Evolutionary conservation across 2,888 invertebrate genomes (phyloP), one percentile per base, ranked within the genome.

Genomic region (Papilio demoleus): DNA sequence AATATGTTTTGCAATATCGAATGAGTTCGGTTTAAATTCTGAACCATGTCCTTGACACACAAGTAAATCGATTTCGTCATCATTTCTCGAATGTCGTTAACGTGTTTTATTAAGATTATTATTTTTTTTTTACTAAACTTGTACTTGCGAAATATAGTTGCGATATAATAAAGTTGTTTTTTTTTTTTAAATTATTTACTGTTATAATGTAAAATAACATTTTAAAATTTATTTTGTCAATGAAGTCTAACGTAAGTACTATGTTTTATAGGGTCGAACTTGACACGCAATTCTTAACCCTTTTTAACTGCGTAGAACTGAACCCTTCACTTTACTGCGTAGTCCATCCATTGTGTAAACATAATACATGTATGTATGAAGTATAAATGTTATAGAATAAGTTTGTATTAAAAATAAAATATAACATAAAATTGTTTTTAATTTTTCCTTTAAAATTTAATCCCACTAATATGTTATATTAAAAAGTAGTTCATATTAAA

Each of bases 11-110:
- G 50, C 50, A 50, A 50, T 50, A 24, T 24, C 50, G 19, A 24
- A 50, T 50, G 24, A 50, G 50, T 24, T 50, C 24, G 50, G 50
- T 50, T 50, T 24, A 50, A 24, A 50, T 24, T 24, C 50, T 17
- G 47, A 38, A 47, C 60, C 60, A 47, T 60, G 38, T 12, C 50
- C 60, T 60, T 59, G 60, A 60, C 60, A 38, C 24, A 67, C 60
- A 27, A 17, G 60, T 50, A 60, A 14, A 17, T 60, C 34, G 36
- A 38, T 67, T 60, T 67, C 60, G 66, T 66, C 65, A 42, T 58
- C 40, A 14, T 22, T 40, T 58, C 34, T 34, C 31, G 56, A 56
- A 56, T 56, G 56, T 56, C 31, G 31, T 11, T 34, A 56, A 56
- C 19, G 9, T 45, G 19, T 9, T 2, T 45, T 19, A 19, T 45